Evolutionary conservation across 2,888 invertebrate species (phyloP), one percentile per base, ranked within the genome.

Genomic region (Abrostola triplasia): DNA sequence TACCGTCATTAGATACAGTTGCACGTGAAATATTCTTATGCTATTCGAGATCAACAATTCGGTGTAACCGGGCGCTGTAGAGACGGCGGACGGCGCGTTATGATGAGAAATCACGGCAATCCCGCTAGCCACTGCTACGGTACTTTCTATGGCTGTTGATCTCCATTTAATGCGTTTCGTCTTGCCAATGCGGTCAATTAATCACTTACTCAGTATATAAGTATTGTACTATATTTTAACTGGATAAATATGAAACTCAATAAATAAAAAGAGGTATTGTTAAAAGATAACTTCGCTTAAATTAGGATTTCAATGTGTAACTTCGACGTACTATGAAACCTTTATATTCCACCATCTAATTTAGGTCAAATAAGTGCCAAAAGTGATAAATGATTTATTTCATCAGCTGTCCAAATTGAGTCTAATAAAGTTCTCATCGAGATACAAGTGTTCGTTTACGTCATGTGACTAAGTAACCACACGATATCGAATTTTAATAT

Each of bases 61-160:
- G 87, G 91, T 88, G 88, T 89, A 74, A 63, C 81, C 77, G 72
- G 81, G 71, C 82, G 78, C 74, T 63, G 70, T 53, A 54, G 64
- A 65, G 69, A 54, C 63, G 80, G 76, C 75, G 77, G 74, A 64
- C 77, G 70, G 65, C 72, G 76, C 44, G 79, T 83, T 85, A 82
- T 87, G 89, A 89, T 89, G 92, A 90, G 90, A 91, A 92, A 90
- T 90, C 89, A 85, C 85, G 86, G 80, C 85, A 82, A 88, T 91
- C 90, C 93, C 94, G 93, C 93, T 93, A 92, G 85, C 85, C 88
- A 84, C 83, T 79, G 89, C 89, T 92, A 93, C 93, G 93, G 94
- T 93, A 93, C 92, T 93, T 90, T 89, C 87, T 85, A 88, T 86
- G 86, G 88, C 83, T 87, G 85, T 85, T 88, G 88, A 89, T 90